phyloP scores from a whole-genome alignment of 53 echinoderm and acorn worm genomes.

The Echinometra lucunter region DNA sequence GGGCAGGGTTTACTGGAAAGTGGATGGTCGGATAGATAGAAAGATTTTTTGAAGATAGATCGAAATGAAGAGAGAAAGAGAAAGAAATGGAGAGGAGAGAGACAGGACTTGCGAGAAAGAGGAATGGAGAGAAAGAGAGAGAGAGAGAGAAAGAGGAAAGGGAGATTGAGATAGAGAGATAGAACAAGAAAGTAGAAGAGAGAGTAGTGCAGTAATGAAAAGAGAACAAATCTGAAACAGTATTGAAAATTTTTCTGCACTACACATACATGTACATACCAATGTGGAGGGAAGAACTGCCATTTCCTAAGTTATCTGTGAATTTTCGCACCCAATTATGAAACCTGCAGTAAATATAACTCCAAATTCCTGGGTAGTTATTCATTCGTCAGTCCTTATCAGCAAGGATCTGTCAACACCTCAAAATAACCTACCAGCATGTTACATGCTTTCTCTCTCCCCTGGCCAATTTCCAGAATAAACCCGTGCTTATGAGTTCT shows the following conservation, averaged over 20 bases:
- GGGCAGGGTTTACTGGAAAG: no score
- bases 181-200: not conserved
- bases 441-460: not conserved
- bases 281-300: not conserved
- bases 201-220: not conserved
- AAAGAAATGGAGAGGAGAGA: not conserved
- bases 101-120: not conserved
- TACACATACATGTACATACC: not conserved
- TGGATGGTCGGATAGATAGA: no score
- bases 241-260: no score
- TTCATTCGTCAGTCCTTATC: not conserved
- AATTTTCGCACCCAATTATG: constrained; percentile 32
- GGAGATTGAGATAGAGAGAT: not conserved
- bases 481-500: not conserved
- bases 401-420: not conserved
- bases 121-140: not conserved
- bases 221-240: no score
- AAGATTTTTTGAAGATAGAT: no score
- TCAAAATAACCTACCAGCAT: not conserved
- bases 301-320: not conserved
- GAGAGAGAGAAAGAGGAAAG: not conserved
- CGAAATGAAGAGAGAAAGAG: no score
- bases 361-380: constrained; percentile 27
- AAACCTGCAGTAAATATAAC: not conserved
- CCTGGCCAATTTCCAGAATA: not conserved